Evolutionary conservation across 2,888 invertebrate genomes (phyloP), one percentile per base, ranked within the genome.

Genomic region (Acleris cristana): DNA sequence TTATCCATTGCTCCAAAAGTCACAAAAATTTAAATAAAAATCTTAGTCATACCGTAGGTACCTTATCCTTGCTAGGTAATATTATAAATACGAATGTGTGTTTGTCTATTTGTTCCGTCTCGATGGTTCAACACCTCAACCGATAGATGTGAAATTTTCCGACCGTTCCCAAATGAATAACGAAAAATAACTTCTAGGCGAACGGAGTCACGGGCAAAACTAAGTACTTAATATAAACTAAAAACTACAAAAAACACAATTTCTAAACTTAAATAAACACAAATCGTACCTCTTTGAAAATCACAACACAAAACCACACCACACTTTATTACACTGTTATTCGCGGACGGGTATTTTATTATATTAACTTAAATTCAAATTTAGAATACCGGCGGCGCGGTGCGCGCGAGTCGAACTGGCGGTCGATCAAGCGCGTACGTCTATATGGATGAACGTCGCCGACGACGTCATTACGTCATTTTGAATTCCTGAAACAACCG

Each of bases 361-460:
- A 34, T 3, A 34, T 40, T 40, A 40, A 40, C n/a, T 54, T 45
- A 45, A 45, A 48, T 23, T 44, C 21, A 16, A 48, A 48, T 48
- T 26, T 23, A 26, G 45, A 53, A 53, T 53, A 58, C 58, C 48
- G 58, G 48, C 58, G 45, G 16, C 18, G 58, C 16, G 48, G 8
- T 58, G 58, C 58, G 58, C 58, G 48, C 8, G 58, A 58, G 58
- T 58, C 18, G 26, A 26, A 48, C 58, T 58, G 58, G 45, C 58
- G 26, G 7, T 18, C 16, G 8, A 7, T 21, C 10, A 26, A 1
- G 48, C 58, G 48, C 18, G 48, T 1, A 26, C 58, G 45, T 26
- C 18, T 16, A 23, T 57, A 57, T 57, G 23, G 21, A 23, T 45
- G n/a, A 10, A 16, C 40, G 44, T 45, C 26, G 18, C 26, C 26